Conservation (phyloP, 1,140 invertebrate species). For the Papilio helenus region DNA sequence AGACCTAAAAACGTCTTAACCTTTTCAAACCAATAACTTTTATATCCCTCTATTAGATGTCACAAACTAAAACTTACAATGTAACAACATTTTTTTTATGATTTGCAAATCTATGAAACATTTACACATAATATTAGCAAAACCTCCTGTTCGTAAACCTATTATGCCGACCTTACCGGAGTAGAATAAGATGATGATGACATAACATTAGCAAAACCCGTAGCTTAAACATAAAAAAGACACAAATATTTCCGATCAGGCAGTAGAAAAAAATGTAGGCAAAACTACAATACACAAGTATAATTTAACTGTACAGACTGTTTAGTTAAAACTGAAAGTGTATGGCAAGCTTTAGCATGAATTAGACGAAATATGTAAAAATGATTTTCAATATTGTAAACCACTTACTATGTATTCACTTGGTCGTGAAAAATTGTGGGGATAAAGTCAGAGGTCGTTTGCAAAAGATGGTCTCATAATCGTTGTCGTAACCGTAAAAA, state of each 20-base stretch:
- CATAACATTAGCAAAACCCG: too few species aligned
- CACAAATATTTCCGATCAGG: too few species aligned
- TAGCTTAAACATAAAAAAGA: too few species aligned
- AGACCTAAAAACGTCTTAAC: conserved; percentile 8
- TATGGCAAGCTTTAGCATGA: neutral
- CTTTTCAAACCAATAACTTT: neutral
- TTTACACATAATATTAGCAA: too few species aligned
- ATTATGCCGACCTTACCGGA: too few species aligned
- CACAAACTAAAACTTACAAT: neutral
- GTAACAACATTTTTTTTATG: neutral
- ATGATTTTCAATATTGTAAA: conserved; percentile 5
- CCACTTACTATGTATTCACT: conserved; percentile 30
- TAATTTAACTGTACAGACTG: too few species aligned
- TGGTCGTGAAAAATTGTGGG: conserved; percentile 27
- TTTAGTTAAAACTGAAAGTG: too few species aligned
- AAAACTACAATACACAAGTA: too few species aligned
- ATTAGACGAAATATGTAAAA: neutral
- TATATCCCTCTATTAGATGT: neutral
- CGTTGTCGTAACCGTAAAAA: conserved; percentile 39
- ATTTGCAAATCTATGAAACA: neutral
- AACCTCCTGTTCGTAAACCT: too few species aligned
- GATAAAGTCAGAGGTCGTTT: conserved; percentile 38
- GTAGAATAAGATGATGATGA: too few species aligned
- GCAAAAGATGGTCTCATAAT: conserved; percentile 37
- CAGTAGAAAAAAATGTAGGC: too few species aligned